These are phyloP conservation scores for Plagodis pulveraria DNA, from an alignment of 2,888 invertebrate species.

Conservation along the genomic window DNA sequence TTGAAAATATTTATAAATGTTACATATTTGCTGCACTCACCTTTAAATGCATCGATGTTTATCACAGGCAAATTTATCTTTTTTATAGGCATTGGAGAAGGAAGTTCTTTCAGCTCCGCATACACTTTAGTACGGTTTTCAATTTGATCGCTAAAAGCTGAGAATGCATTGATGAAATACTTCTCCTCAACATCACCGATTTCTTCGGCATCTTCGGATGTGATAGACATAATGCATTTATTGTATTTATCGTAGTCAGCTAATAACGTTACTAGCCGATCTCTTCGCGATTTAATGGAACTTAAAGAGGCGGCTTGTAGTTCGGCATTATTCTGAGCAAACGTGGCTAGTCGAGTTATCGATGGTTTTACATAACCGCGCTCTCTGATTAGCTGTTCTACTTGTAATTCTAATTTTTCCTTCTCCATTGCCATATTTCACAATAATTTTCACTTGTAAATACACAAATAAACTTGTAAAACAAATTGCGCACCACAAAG, in stretches of 20 bases:
- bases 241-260: slow-evolving; percentile 3
- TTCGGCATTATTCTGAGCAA: neutral
- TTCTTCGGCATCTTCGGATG: neutral
- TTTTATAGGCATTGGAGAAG: neutral
- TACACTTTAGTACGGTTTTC: neutral
- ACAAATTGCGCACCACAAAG: no score
- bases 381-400: slow-evolving; percentile 1
- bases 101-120: neutral
- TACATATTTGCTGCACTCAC: slow-evolving; percentile 1
- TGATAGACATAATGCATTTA: neutral
- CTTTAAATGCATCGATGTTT: neutral
- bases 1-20: neutral
- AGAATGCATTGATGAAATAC: neutral
- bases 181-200: neutral
- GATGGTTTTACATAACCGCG: slow-evolving; percentile 1
- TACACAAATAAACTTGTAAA: no score
- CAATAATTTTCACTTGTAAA: no score
- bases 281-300: neutral
- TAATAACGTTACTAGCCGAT: slow-evolving; percentile 1
- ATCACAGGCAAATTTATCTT: neutral
- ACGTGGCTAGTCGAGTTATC: neutral
- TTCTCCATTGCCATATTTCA: neutral
- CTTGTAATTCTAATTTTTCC: neutral
- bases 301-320: neutral
- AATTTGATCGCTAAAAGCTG: neutral